Evolutionary conservation across 2,113 vertebrate species (phyloP), one percentile per base, ranked within the genome.

Genomic region (Eurypyga helias): DNA sequence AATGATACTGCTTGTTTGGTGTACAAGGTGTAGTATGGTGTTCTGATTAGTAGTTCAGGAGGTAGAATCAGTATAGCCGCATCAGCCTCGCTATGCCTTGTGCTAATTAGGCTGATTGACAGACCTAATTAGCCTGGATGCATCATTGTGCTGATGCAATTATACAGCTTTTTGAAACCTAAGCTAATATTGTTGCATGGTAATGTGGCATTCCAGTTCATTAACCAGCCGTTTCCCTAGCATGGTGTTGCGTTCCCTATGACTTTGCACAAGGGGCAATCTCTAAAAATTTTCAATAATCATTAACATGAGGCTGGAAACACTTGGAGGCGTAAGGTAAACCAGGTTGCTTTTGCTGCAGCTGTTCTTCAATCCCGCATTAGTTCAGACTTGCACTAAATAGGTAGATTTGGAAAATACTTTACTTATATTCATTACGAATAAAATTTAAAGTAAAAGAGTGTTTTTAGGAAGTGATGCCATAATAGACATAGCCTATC

Each of bases 401-500:
- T 8, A 41, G 18, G 8, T 43, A 70, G 28, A 20, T 52, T 65
- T 58, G 3, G 72, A 64, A 60, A 81, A 65, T 12, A n/a, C 19
- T 75, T 45, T 20, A 61, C 17, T 34, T 20, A 17, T 61, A 78
- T 34, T 73, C 11, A 25, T 10, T 43, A 24, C 52, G 31, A 26
- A 13, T 33, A 58, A 80, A 54, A 6, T 73, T 67, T 25, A 64
- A 82, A 86, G 33, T 16, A 89, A 65, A 28, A 45, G 21, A n/a
- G 1, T 8, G 11, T 10, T 62, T 76, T 83, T 58, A 62, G 67
- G 34, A 83, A 49, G 12, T 12, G 11, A n/a, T 73, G 29, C 19
- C 45, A 12, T 49, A 55, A 51, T 5, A 72, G 52, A 14, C 0
- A 0, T 12, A 34, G 7, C 4, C 13, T 65, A 8, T 55, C n/a